Evolutionary conservation across 1,140 invertebrate species (phyloP).

Genomic region (Trichoplusia ni): DNA sequence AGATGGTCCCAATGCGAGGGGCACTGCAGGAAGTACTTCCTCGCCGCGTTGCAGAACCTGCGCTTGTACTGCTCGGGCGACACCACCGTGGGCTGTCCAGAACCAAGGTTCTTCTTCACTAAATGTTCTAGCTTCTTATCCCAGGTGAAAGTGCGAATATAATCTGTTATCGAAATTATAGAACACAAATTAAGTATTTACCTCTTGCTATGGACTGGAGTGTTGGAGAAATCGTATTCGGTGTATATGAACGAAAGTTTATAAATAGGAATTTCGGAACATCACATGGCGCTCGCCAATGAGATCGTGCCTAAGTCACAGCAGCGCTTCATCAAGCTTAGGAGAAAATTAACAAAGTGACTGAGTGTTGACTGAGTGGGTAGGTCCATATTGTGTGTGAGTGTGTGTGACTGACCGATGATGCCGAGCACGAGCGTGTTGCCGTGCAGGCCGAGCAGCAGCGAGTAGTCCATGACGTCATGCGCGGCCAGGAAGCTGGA

Average conservation of each 20-base stretch:
- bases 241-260: background rate
- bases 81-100: slow-evolving; percentile 97
- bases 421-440: slow-evolving; percentile 96
- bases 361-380: too few species aligned
- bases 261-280: too few species aligned
- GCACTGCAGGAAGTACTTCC: slow-evolving; percentile 82
- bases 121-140: slow-evolving; percentile 98
- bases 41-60: slow-evolving; percentile 96
- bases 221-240: too few species aligned
- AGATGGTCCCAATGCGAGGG: slow-evolving; percentile 75
- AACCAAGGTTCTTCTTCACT: slow-evolving; percentile 97
- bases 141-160: slow-evolving; percentile 99
- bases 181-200: too few species aligned
- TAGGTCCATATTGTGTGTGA: too few species aligned
- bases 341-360: too few species aligned
- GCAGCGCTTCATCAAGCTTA: too few species aligned
- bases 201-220: too few species aligned
- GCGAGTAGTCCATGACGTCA: slow-evolving; percentile 99
- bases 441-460: slow-evolving; percentile 95
- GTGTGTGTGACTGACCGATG: slow-evolving; percentile 87
- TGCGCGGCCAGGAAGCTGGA: slow-evolving; percentile 92
- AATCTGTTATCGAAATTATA: too few species aligned
- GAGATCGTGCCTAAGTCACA: too few species aligned
- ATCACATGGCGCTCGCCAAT: too few species aligned
- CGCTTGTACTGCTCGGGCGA: slow-evolving; percentile 96